A percentile compares a stretch with the other conserved stretches of the same genome.
phyloP scores from a whole-genome alignment of 2,113 vertebrate species.

The Catharus bicknelli region DNA sequence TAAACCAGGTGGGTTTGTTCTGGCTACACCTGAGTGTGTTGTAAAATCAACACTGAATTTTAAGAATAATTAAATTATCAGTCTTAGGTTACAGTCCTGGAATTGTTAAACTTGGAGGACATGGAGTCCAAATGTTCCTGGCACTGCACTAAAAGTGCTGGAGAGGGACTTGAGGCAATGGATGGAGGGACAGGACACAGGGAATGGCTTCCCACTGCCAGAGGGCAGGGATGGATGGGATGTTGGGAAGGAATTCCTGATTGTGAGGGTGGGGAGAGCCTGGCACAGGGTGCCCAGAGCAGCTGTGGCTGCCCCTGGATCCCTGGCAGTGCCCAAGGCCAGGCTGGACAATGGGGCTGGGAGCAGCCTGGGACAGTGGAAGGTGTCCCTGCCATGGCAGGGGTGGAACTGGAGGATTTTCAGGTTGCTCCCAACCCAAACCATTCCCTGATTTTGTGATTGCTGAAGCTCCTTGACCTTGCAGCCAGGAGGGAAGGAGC shows the following conservation, averaged over 20 bases:
- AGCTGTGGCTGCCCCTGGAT: background rate
- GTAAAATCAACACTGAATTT: background rate
- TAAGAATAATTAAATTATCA: background rate
- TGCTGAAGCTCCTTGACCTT: background rate
- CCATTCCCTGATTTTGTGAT: background rate
- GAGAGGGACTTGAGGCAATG: background rate
- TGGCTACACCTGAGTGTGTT: background rate
- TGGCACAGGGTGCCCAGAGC: background rate
- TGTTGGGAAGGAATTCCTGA: accelerated
- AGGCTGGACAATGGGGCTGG: accelerated
- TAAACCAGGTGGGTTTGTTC: background rate
- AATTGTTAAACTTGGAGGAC: background rate
- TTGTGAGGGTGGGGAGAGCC: accelerated
- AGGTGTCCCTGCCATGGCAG: background rate
- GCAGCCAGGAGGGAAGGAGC: background rate
- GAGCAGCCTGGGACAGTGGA: accelerated
- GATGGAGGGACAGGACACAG: background rate
- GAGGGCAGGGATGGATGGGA: accelerated
- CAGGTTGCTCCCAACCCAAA: too few species aligned
- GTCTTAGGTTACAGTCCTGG: background rate
- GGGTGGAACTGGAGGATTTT: too few species aligned
- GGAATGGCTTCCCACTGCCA: background rate
- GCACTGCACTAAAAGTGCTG: background rate
- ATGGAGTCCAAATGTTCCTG: background rate
- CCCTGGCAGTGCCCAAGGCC: accelerated